Percentiles rank a stretch among this genome's conserved stretches.
phyloP scores from a whole-genome alignment of 1,140 invertebrate genomes.

The Papilio dardanus region DNA sequence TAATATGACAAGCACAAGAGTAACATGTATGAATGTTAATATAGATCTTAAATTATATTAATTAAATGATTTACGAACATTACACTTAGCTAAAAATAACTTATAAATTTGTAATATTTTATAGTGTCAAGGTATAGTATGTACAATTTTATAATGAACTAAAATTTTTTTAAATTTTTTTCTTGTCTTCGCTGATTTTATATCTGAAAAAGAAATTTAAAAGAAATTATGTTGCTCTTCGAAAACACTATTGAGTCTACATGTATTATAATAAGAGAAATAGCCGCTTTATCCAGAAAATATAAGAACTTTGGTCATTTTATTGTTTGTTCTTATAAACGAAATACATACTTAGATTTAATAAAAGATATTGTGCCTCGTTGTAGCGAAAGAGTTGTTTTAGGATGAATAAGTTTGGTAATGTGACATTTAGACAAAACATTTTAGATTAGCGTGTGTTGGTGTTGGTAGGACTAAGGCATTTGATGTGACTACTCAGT shows the following conservation, averaged over 20 bases:
- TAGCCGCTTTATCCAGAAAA: background rate
- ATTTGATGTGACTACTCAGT: no score
- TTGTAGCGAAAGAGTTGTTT: background rate
- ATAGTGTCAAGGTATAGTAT: background rate
- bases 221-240: background rate
- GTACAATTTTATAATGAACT: constrained; percentile 22
- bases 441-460: background rate
- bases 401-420: background rate
- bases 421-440: background rate
- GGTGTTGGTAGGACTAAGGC: no score
- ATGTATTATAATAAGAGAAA: background rate
- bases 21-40: background rate
- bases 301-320: background rate
- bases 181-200: constrained; percentile 21
- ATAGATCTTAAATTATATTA: background rate
- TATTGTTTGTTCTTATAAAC: background rate
- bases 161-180: background rate
- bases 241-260: background rate
- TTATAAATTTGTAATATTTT: background rate
- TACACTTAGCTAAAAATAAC: no score
- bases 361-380: background rate
- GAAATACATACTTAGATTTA: no score
- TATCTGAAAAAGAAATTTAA: constrained; percentile 28
- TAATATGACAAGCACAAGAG: background rate
- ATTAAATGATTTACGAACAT: background rate